A percentile compares a stretch with the other conserved stretches of the same genome.
These are phyloP conservation scores for Gallinago stenura DNA, from an alignment of 2,797 vertebrate species.

Conservation along the genomic window DNA sequence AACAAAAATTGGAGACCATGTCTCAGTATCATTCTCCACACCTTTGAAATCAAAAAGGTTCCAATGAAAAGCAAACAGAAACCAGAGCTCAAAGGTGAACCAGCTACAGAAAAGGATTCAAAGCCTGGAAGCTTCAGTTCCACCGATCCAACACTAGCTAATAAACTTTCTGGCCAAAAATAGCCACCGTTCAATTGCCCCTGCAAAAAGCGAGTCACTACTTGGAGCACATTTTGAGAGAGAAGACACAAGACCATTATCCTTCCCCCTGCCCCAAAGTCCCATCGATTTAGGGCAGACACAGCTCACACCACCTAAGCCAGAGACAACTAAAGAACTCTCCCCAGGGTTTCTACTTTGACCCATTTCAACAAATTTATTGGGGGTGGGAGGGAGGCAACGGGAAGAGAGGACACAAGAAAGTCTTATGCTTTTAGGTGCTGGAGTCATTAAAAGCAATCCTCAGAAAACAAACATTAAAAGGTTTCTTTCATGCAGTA, in stretches of 20 bases:
- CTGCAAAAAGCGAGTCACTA: neutral
- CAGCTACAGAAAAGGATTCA: neutral
- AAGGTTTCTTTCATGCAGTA: conserved; percentile 1
- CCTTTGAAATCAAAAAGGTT: conserved; percentile 27
- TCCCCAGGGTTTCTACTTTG: neutral
- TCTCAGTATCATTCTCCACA: neutral
- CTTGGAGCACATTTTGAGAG: neutral
- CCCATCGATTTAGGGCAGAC: neutral
- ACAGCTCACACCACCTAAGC: neutral
- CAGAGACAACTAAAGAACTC: neutral
- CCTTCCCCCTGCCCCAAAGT: neutral
- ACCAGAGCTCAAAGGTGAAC: conserved; percentile 5
- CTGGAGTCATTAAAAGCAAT: neutral
- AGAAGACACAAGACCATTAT: neutral
- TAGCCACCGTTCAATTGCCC: neutral
- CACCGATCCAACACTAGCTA: neutral
- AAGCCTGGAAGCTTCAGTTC: neutral
- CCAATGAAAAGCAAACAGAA: conserved; percentile 6
- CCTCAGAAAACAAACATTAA: neutral
- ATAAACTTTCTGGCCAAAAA: conserved; percentile 14
- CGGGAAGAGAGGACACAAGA: neutral
- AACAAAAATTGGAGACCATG: neutral
- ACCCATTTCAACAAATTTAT: neutral
- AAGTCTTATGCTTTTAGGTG: neutral
- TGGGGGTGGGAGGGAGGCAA: neutral